These are phyloP conservation scores for Montifringilla adamsi DNA, from an alignment of 2,113 vertebrate genomes.

Conservation along the genomic window DNA sequence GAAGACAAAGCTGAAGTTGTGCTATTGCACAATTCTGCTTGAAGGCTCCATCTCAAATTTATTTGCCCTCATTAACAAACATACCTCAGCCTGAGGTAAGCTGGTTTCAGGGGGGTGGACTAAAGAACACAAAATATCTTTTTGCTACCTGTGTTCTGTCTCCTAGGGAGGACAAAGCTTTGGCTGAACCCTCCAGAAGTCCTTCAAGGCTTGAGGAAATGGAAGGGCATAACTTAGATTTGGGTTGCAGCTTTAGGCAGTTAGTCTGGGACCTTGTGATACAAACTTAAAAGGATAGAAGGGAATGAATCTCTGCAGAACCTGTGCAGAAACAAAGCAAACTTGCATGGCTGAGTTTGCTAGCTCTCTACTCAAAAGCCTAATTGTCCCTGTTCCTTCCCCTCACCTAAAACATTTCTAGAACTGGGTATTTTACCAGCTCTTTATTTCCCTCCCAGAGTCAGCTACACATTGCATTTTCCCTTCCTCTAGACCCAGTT, in stretches of 20 bases:
- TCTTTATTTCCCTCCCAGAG: neutral
- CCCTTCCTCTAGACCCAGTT: neutral
- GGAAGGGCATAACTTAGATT: rapidly evolving
- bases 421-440: neutral
- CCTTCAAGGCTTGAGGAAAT: neutral
- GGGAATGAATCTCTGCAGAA: neutral
- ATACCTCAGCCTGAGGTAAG: neutral
- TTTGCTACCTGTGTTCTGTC: rapidly evolving
- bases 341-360: neutral
- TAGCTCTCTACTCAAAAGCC: neutral
- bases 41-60: neutral
- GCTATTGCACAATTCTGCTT: neutral
- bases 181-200: neutral
- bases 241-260: neutral
- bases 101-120: neutral
- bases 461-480: neutral
- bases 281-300: neutral
- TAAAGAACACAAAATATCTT: neutral
- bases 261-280: neutral
- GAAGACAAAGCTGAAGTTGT: neutral
- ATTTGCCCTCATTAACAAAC: neutral
- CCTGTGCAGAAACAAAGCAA: neutral
- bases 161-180: neutral
- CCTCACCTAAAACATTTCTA: neutral
- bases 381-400: neutral